These are phyloP conservation scores for Volucella zonaria DNA, from an alignment of 2,888 invertebrate species.

Conservation along the genomic window DNA sequence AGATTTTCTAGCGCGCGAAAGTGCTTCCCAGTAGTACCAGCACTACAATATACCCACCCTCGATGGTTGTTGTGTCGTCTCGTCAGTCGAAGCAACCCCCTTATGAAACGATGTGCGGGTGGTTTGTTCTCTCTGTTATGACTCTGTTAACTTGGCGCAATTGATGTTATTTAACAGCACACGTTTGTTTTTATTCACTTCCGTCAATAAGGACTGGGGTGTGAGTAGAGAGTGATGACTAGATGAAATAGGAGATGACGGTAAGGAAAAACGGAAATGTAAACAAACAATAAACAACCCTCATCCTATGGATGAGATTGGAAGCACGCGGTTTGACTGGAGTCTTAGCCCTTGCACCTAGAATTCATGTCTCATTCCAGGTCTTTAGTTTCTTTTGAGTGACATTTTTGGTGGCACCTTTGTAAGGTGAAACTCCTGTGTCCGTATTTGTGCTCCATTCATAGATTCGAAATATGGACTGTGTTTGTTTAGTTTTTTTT, in stretches of 20 bases:
- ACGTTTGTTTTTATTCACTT: slow-evolving; percentile 58
- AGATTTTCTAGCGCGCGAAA: slow-evolving; percentile 68
- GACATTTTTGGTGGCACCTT: slow-evolving; percentile 67
- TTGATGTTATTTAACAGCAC: slow-evolving; percentile 63
- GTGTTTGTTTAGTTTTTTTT: slow-evolving; percentile 64
- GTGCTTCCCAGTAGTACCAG: slow-evolving; percentile 23
- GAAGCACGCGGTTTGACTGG: slow-evolving; percentile 29
- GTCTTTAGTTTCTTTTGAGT: slow-evolving; percentile 35
- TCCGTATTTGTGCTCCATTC: slow-evolving; percentile 59
- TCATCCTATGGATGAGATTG: slow-evolving; percentile 30
- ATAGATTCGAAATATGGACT: slow-evolving; percentile 59
- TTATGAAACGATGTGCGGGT: slow-evolving; percentile 33
- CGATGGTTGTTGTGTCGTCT: background rate
- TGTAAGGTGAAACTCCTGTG: slow-evolving; percentile 31
- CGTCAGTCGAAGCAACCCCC: slow-evolving; percentile 18
- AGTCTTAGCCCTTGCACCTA: background rate
- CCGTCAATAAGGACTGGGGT: slow-evolving; percentile 43
- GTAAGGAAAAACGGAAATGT: slow-evolving; percentile 59
- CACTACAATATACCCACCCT: background rate
- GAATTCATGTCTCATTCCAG: slow-evolving; percentile 41
- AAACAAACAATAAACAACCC: slow-evolving; percentile 66
- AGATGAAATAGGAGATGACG: slow-evolving; percentile 38
- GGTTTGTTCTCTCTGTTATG: slow-evolving; percentile 39
- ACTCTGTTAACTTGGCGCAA: slow-evolving; percentile 42
- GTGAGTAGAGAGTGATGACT: slow-evolving; percentile 11